Conservation (phyloP, 2,888 invertebrate species). For the Hymenopus coronatus region DNA sequence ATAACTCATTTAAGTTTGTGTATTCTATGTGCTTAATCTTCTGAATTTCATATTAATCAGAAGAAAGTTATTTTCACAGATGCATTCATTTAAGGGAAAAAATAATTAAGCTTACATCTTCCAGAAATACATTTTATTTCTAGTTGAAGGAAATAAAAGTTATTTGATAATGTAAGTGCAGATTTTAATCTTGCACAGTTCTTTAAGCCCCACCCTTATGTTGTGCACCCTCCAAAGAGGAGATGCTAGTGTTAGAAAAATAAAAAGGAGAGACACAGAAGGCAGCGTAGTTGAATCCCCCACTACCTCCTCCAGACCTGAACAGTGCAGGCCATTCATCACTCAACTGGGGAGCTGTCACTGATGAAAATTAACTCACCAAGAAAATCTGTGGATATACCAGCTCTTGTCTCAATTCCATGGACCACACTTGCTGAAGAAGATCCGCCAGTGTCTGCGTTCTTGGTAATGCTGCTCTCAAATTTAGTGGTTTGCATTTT, state of each 20-base stretch:
- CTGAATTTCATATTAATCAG: no score
- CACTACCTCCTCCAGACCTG: background rate
- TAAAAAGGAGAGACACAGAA: background rate
- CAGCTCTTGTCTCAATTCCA: background rate
- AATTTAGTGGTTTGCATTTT: background rate
- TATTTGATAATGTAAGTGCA: background rate
- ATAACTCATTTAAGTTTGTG: no score
- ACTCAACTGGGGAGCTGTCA: constrained; percentile 32
- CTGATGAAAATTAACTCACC: constrained; percentile 33
- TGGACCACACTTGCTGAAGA: background rate
- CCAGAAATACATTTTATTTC: no score
- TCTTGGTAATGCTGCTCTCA: background rate
- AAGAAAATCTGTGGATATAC: constrained; percentile 16
- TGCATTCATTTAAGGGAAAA: no score
- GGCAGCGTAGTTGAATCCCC: background rate
- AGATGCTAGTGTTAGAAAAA: constrained; percentile 5
- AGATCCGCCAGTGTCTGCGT: background rate
- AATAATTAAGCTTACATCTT: no score
- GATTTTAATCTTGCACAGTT: background rate
- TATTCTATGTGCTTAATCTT: no score
- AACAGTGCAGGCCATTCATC: constrained; percentile 29
- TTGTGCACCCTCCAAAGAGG: background rate
- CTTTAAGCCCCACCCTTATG: background rate
- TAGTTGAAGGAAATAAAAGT: background rate
- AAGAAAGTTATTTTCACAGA: no score